phyloP scores from a whole-genome alignment of 2,888 invertebrate genomes.

The Eledone cirrhosa region DNA sequence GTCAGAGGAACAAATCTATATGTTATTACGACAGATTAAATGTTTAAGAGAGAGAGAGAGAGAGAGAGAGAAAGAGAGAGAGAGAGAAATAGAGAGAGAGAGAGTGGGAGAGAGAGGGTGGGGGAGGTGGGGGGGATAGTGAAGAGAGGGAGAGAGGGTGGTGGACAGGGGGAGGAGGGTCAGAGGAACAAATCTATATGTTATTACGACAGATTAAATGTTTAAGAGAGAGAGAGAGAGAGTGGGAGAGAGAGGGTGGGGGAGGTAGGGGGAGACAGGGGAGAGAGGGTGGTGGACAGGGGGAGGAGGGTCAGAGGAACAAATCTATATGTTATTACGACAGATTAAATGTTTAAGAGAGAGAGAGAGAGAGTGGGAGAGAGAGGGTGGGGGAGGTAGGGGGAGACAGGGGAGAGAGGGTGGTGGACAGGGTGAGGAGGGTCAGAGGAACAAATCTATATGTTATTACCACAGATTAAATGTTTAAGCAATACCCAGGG shows the following conservation, averaged over 20 bases:
- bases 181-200: too few relatives aligned
- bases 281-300: too few relatives aligned
- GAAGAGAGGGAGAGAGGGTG: not conserved
- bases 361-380: not conserved
- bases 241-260: not conserved
- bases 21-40: not conserved
- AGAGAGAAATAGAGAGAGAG: not conserved
- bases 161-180: not conserved
- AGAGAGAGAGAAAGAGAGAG: not conserved
- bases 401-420: not conserved
- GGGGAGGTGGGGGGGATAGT: not conserved
- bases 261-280: not conserved
- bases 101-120: not conserved
- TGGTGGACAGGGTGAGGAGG: too few relatives aligned
- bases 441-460: not conserved
- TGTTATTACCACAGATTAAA: not conserved
- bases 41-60: not conserved
- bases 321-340: too few relatives aligned
- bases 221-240: conserved; percentile 21
- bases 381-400: not conserved
- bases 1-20: not conserved
- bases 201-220: too few relatives aligned
- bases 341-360: too few relatives aligned
- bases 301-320: too few relatives aligned
- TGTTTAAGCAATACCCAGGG: not conserved